phyloP scores from a whole-genome alignment of 2,888 invertebrate species.

The Dryococelus australis region DNA sequence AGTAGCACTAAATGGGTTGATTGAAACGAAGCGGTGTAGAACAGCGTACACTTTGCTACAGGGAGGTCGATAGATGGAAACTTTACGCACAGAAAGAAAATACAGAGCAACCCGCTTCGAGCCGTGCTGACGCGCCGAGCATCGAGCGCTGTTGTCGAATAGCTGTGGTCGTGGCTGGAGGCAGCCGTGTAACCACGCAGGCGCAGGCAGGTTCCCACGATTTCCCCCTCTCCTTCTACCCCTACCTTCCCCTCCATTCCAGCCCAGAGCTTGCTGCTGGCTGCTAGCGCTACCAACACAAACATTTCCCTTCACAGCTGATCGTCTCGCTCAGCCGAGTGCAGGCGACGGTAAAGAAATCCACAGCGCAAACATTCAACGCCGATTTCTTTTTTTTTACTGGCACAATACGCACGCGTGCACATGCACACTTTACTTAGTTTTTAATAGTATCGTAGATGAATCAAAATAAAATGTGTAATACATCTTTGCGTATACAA shows the following conservation, averaged over 20 bases:
- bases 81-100: not conserved
- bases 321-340: not conserved
- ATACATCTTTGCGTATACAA: too few species aligned
- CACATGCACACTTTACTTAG: too few species aligned
- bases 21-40: not conserved
- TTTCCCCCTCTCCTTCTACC: not conserved
- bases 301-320: not conserved
- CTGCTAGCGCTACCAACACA: not conserved
- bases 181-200: not conserved
- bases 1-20: not conserved
- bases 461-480: too few species aligned
- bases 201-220: not conserved
- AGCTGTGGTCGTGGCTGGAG: not conserved
- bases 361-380: not conserved
- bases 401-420: too few species aligned
- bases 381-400: too few species aligned
- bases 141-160: slow-evolving; percentile 5
- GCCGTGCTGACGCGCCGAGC: not conserved
- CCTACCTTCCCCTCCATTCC: not conserved
- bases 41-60: not conserved
- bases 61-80: not conserved
- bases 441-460: too few species aligned
- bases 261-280: not conserved
- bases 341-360: not conserved
- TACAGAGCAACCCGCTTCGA: not conserved